Base-by-base conservation (phyloP, 2,113 vertebrate genomes). In the Lophochroa leadbeateri region DNA sequence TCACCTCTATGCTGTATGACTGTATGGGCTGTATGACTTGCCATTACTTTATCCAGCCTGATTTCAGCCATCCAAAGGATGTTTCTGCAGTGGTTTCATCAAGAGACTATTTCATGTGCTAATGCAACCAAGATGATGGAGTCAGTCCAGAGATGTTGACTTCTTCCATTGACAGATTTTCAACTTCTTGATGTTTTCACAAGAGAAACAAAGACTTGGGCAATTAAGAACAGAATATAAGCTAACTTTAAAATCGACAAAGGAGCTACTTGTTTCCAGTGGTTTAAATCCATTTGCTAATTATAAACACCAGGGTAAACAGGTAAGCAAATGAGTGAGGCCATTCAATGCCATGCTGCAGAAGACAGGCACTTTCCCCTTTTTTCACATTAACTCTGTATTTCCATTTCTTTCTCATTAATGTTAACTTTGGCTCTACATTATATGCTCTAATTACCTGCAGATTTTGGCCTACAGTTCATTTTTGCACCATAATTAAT, bases 381-480 rank as follows among this genome's bases (percentile, higher is more conserved):
- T 88, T 91, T 52, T 68, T 58, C 60, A 87, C 41, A 79, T 68
- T 69, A 69, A 47, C 39, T 84, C 65, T 60, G 46, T 27, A n/a
- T 88, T 96, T 80, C 82, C 83, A 68, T 58, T 63, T 31, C 31
- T 47, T 77, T 47, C 71, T 69, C 43, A 27, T 92, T 94, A 95
- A 92, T 63, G 61, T 37, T 67, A 89, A 52, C 53, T 64, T 76
- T 93, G 67, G 58, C 87, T 31, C 79, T 91, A 81, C 65, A 83
- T 93, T 95, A 77, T 6, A 21, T 64, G 43, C 78, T 90, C 60
- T 96, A 97, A 98, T 98, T 97, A 97, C 93, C 95, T 96, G 20
- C 68, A 88, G 82, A 84, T 93, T 92, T 93, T 96, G 92, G 84
- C 93, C 95, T 96, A 80, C 63, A 72, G 86, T 96, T 97, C 64